Evolutionary conservation across 2,113 vertebrate genomes (phyloP), one percentile per base, ranked within the genome.

Genomic region (Phasianus colchicus): DNA sequence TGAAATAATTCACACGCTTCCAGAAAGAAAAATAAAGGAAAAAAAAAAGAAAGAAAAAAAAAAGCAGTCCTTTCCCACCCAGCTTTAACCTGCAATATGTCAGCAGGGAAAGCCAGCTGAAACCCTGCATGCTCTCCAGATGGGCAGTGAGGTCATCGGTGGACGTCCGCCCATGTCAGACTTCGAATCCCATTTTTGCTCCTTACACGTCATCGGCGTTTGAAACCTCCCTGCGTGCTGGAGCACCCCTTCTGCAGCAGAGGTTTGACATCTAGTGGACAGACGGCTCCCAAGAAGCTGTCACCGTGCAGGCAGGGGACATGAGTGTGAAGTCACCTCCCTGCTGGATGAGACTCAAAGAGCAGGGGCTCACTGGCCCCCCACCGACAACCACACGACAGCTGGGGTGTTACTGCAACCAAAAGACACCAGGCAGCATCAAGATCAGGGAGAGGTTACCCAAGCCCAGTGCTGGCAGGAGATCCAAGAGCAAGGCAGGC

Each of bases 201-300:
- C 75, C 70, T 27, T 54, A 12, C 30, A 32, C 8, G 2, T 57
- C 78, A 52, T 16, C 20, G 11, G 20, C 30, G 60, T 40, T 30
- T 11, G 13, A 40, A 61, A 32, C 79, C 60, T 78, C 34, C 55
- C 60, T 11, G 11, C 0, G 4, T 67, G 66, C 60, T 40, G n/a
- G 15, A 90, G 48, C 42, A 38, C 57, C 80, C 55, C 57, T 71
- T 40, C 3, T 52, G 66, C 72, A 85, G 92, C 61, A 20, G 47
- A 75, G 87, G 63, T 71, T 88, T 61, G 75, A 86, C 84, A 92
- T 82, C 87, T 66, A 67, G 75, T 66, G 83, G 87, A 94, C 79
- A 86, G 66, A 78, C 0, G 1, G 57, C 27, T 88, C 81, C 77
- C 0, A 2, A 79, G 92, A 52, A 79, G 45, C 75, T 34, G 65